Base-by-base conservation (phyloP, 2,797 vertebrate species). In the Bradypus variegatus region DNA sequence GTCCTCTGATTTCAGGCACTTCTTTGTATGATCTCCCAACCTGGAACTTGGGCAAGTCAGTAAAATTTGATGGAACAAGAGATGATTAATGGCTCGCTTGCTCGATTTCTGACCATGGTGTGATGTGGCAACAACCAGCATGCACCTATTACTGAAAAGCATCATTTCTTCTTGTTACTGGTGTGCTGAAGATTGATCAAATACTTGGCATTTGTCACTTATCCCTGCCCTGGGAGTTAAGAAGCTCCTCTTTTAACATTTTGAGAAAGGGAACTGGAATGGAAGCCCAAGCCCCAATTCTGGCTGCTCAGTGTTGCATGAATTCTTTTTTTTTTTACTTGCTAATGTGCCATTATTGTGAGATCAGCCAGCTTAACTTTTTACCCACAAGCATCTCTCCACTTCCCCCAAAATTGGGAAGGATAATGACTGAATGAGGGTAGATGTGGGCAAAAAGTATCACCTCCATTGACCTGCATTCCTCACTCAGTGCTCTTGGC, bases 11-110 rank as follows among this genome's bases (percentile, higher is more conserved):
- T 89, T 79, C 67, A 69, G 86, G 76, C 76, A 65, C 69, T 88
- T 92, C 31, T 77, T 77, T 83, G 60, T 80, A 64, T 83, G 72
- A 85, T 77, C 23, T 78, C n/a, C 33, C 60, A 21, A 81, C 88
- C 41, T n/a, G 86, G 88, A 90, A 91, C 36, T 88, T 80, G n/a
- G 91, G 38, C 82, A 92, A 38, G 75, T 50, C 89, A 80, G 95
- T 88, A 95, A 81, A 86, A 91, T 80, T 72, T 91, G 92, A 89
- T 93, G 94, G 79, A 84, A 92, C 86, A 83, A 90, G 76, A 67
- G 73, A 79, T 94, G 94, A 96, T 93, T 94, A 94, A 95, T 91
- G 93, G 72, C 36, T 94, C 93, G 95, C 85, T 95, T 94, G 94
- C 25, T 76, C 19, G 0, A 87, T 91, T 92, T 91, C 80, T 92